A percentile compares a stretch with the other conserved stretches of the same genome.
These are phyloP conservation scores for Mactromeris polynyma DNA, from an alignment of 2,888 invertebrate species.

Conservation along the genomic window DNA sequence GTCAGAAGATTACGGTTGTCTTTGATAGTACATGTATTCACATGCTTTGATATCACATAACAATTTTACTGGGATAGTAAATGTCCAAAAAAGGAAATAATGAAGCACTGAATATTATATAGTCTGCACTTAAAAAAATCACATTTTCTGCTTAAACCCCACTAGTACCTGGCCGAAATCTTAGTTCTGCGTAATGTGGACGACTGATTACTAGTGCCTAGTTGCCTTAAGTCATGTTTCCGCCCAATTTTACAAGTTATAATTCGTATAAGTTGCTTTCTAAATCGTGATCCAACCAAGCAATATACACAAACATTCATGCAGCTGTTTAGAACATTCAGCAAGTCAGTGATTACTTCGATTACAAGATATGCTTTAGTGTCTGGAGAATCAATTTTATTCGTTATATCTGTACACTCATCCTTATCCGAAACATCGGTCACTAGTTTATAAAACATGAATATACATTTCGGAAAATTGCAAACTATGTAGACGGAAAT, in stretches of 20 bases:
- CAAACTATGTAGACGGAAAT: slow-evolving; percentile 72
- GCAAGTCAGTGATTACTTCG: slow-evolving; percentile 66
- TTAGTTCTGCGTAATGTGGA: background rate
- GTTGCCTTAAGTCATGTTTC: background rate
- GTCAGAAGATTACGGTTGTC: too few species aligned
- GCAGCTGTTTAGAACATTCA: slow-evolving; percentile 76
- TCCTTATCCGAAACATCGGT: slow-evolving; percentile 57
- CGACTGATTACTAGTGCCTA: background rate
- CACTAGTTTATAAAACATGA: slow-evolving; percentile 71
- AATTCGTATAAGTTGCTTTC: slow-evolving; percentile 67
- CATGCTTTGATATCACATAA: too few species aligned
- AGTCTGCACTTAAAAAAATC: too few species aligned
- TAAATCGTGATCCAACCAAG: slow-evolving; percentile 72
- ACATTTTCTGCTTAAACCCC: too few species aligned
- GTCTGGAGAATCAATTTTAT: slow-evolving; percentile 46
- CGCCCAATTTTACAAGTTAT: slow-evolving; percentile 49
- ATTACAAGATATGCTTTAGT: slow-evolving; percentile 56
- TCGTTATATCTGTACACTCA: slow-evolving; percentile 65
- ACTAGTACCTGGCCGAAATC: background rate
- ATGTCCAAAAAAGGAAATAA: too few species aligned
- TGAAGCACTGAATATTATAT: too few species aligned
- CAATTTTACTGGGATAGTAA: too few species aligned
- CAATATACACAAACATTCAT: slow-evolving; percentile 76
- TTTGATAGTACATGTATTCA: too few species aligned
- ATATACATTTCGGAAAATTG: slow-evolving; percentile 73